Conservation (phyloP, 2,888 invertebrate species). For the Eristalis intricaria region DNA sequence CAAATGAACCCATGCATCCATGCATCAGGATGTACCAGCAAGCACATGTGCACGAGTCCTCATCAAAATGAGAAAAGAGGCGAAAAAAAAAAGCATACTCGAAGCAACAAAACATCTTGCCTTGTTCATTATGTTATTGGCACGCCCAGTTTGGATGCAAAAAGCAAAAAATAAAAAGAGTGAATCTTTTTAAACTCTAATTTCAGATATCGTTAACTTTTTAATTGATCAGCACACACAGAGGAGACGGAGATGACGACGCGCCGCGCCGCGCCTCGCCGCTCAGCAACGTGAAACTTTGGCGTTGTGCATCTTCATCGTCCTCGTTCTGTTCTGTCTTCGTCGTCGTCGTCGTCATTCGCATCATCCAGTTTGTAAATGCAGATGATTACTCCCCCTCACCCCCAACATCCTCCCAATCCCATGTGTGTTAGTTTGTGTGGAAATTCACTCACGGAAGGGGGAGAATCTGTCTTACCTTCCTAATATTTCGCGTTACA, state of each 20-base stretch:
- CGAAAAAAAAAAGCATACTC: conserved; percentile 14
- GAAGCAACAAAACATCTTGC: conserved; percentile 51
- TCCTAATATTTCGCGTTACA: conserved; percentile 62
- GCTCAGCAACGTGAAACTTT: conserved; percentile 23
- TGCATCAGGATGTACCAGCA: neutral
- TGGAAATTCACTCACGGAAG: neutral
- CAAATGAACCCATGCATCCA: neutral
- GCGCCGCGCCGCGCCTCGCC: neutral
- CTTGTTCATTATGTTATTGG: conserved; percentile 80
- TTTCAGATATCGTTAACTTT: conserved; percentile 72
- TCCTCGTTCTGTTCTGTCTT: conserved; percentile 8
- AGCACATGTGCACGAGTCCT: neutral
- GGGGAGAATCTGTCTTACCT: conserved; percentile 46
- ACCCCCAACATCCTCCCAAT: neutral
- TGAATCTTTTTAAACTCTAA: conserved; percentile 64
- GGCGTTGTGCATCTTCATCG: conserved; percentile 61
- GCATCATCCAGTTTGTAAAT: conserved; percentile 38
- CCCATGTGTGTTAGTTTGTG: neutral
- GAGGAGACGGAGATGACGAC: conserved; percentile 2
- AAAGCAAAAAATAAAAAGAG: conserved; percentile 23
- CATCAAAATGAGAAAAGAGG: conserved; percentile 6
- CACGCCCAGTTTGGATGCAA: conserved; percentile 76
- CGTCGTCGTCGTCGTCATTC: conserved; percentile 33
- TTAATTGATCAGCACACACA: conserved; percentile 68
- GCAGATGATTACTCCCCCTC: conserved; percentile 50